Percentiles rank a stretch among this genome's conserved stretches.
phyloP scores from a whole-genome alignment of 2,888 invertebrate species.

The Palloptera scutellata region DNA sequence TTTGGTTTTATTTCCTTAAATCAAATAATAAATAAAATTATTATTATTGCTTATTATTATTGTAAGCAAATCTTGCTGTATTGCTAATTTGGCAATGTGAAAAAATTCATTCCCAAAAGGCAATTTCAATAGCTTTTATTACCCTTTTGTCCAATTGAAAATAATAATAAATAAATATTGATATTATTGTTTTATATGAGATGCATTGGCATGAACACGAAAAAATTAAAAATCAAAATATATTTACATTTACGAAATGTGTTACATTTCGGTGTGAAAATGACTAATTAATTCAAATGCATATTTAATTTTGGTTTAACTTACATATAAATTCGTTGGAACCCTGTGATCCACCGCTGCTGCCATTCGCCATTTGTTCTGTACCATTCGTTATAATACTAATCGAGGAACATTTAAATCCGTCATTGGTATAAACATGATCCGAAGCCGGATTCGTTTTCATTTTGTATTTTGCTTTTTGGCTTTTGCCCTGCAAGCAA shows the following conservation, averaged over 20 bases:
- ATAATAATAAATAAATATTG: no score
- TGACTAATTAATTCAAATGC: not conserved
- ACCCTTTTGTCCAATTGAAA: no score
- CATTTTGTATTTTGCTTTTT: constrained; percentile 45
- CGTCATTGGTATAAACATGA: constrained; percentile 62
- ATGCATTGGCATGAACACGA: no score
- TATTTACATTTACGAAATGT: not conserved
- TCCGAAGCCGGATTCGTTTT: constrained; percentile 56
- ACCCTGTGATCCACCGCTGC: constrained; percentile 65
- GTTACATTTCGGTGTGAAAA: not conserved
- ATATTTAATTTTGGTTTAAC: constrained; percentile 38
- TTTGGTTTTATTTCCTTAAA: not conserved
- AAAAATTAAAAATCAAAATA: no score
- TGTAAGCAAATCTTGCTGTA: no score
- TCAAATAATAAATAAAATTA: constrained; percentile 4
- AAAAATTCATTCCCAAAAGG: no score
- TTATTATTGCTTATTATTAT: not conserved
- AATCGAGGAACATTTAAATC: constrained; percentile 61
- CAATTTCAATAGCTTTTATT: no score
- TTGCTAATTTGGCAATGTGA: no score
- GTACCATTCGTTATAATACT: constrained; percentile 56
- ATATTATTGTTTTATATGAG: no score
- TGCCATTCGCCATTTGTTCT: constrained; percentile 50
- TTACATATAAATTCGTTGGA: constrained; percentile 69
- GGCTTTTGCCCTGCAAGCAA: constrained; percentile 2